phyloP scores from a whole-genome alignment of 2,113 vertebrate species.

The Dipodomys stephensi region DNA sequence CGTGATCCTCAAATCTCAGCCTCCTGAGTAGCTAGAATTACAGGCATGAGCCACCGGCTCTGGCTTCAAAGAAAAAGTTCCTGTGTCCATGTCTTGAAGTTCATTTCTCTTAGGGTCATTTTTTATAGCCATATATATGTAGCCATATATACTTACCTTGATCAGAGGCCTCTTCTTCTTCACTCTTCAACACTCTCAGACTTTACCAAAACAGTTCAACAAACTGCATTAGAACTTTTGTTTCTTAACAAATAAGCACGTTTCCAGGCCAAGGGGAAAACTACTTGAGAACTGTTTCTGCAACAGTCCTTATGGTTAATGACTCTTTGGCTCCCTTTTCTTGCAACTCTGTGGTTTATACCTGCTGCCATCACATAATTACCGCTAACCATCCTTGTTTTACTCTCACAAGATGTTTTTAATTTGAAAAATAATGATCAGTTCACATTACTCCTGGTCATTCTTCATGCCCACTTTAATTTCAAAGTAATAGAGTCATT shows the following conservation, averaged over 20 bases:
- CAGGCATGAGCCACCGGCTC: too few species aligned
- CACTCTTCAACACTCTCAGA: too few species aligned
- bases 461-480: background rate
- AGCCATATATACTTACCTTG: too few species aligned
- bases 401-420: background rate
- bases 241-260: background rate
- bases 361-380: background rate
- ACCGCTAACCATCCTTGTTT: background rate
- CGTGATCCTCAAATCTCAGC: too few species aligned
- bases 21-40: too few species aligned
- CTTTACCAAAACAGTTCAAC: too few species aligned
- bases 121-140: too few species aligned
- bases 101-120: too few species aligned
- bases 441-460: background rate
- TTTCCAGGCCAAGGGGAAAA: background rate
- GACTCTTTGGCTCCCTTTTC: background rate
- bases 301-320: background rate
- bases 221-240: too few species aligned
- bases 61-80: too few species aligned
- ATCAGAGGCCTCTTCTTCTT: too few species aligned
- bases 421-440: conserved; percentile 6
- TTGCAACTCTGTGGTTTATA: background rate
- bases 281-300: background rate
- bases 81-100: too few species aligned
- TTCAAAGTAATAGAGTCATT: background rate